Conservation (phyloP, 2,888 invertebrate genomes). For the Spisula subtruncata region DNA sequence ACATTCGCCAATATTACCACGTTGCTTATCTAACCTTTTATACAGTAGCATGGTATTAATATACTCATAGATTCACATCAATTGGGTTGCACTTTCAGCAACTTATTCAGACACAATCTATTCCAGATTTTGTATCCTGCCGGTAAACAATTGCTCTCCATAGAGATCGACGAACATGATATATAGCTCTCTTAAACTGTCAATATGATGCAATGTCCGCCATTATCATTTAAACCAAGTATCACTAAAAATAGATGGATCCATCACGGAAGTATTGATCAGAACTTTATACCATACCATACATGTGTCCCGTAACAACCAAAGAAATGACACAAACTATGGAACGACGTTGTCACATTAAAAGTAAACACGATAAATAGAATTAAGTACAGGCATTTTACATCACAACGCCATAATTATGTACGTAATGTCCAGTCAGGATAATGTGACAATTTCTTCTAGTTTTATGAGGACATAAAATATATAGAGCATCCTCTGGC, state of each 20-base stretch:
- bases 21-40: too few species aligned
- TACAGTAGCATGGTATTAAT: too few species aligned
- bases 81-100: too few species aligned
- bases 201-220: conserved; percentile 10
- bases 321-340: background rate
- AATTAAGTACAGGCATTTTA: background rate
- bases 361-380: background rate
- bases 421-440: background rate
- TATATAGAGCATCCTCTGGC: background rate
- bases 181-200: background rate
- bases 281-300: background rate
- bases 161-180: background rate
- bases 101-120: background rate
- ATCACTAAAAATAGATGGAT: conserved; percentile 12
- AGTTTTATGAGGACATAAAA: background rate
- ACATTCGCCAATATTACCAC: too few species aligned
- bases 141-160: background rate
- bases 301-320: background rate
- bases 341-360: background rate
- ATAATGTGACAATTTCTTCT: background rate
- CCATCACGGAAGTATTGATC: conserved; percentile 12
- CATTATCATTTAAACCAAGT: conserved; percentile 18
- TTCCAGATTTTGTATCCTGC: background rate
- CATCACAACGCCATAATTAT: background rate
- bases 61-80: too few species aligned